Evolutionary conservation across 2,797 vertebrate genomes (phyloP).

Genomic region (Oophaga sylvatica): DNA sequence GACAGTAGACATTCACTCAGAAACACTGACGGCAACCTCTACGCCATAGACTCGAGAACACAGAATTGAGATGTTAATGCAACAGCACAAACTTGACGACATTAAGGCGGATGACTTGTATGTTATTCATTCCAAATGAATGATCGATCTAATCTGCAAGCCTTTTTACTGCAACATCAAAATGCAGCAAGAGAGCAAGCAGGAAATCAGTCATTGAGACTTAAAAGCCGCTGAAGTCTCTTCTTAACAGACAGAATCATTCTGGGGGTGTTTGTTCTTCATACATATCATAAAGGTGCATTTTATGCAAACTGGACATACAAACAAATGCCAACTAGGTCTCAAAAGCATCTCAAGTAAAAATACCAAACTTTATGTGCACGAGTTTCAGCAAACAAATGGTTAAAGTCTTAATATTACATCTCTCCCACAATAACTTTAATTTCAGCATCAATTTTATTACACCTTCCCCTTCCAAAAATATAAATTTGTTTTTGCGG

Average conservation of each 20-base stretch:
- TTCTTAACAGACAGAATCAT: not conserved
- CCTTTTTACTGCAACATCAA: constrained; percentile 40
- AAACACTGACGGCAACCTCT: constrained; percentile 59
- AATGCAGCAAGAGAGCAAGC: constrained; percentile 39
- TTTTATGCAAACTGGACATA: constrained; percentile 46
- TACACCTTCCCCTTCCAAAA: not conserved
- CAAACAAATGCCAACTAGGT: constrained; percentile 70
- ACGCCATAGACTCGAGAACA: constrained; percentile 65
- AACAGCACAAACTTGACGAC: constrained; percentile 69
- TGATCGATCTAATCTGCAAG: constrained; percentile 26
- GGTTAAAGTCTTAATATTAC: not conserved
- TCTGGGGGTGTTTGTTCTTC: not conserved
- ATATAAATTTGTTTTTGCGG: constrained; percentile 4
- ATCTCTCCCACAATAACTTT: not conserved
- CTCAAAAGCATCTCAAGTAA: constrained; percentile 70
- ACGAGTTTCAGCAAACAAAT: constrained; percentile 51
- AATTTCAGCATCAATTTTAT: not conserved
- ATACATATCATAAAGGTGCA: constrained; percentile 5
- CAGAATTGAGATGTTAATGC: constrained; percentile 65
- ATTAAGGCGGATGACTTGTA: constrained; percentile 73
- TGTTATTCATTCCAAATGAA: constrained; percentile 67
- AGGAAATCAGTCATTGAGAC: constrained; percentile 33
- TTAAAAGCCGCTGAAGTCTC: constrained; percentile 12
- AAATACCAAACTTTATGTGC: constrained; percentile 75
- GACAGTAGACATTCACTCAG: constrained; percentile 30